These are phyloP conservation scores for Prionailurus viverrinus DNA, from an alignment of 2,113 vertebrate species.

Conservation along the genomic window DNA sequence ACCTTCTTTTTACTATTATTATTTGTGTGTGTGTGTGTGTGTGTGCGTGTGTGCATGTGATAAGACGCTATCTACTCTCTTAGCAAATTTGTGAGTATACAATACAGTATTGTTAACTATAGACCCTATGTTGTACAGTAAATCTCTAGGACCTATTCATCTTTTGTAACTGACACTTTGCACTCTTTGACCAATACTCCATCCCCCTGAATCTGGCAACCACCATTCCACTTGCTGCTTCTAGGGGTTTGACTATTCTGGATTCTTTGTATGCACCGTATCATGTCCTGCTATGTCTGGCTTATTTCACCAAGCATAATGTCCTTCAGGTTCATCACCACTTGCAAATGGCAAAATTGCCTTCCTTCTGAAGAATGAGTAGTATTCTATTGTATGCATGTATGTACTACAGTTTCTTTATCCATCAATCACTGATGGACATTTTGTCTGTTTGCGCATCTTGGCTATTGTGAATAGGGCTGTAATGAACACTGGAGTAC, in stretches of 20 bases:
- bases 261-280: neutral
- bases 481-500: too few relatives aligned
- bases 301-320: neutral
- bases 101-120: neutral
- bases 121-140: neutral
- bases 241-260: neutral
- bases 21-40: neutral
- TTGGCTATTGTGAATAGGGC: neutral
- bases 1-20: neutral
- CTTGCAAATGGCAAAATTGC: neutral
- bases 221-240: neutral
- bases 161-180: neutral
- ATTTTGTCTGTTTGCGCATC: neutral
- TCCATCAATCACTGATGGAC: neutral
- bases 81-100: neutral
- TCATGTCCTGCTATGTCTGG: neutral
- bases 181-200: neutral
- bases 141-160: neutral
- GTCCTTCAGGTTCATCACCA: neutral
- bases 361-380: neutral
- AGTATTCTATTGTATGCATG: neutral
- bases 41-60: neutral
- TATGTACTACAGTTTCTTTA: neutral
- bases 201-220: neutral
- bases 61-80: neutral